Percentiles rank a stretch among this genome's conserved stretches.
phyloP scores from a whole-genome alignment of 2,113 vertebrate genomes.

The Arothron firmamentum region DNA sequence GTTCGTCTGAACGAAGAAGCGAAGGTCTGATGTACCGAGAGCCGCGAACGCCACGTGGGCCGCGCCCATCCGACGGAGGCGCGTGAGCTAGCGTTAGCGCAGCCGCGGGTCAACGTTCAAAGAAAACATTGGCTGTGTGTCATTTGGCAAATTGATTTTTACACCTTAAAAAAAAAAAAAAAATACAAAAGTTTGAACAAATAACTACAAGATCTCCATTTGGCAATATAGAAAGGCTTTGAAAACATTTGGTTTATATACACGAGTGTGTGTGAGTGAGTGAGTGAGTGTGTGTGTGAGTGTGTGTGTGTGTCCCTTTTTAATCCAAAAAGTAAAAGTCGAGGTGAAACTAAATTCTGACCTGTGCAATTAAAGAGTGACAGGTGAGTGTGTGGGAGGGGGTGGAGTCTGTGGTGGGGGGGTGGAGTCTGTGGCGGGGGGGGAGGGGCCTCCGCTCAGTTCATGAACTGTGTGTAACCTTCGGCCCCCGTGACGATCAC shows the following conservation, averaged over 20 bases:
- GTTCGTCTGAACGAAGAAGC: conserved; percentile 2
- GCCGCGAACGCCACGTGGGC: too few relatives aligned
- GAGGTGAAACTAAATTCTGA: conserved; percentile 32
- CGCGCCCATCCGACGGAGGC: conserved; percentile 1
- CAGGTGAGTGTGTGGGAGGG: conserved; percentile 31
- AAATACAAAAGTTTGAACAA: conserved; percentile 52
- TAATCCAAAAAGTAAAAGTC: conserved; percentile 55
- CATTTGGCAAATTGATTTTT: conserved; percentile 68
- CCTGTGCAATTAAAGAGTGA: conserved; percentile 36
- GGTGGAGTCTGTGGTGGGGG: conserved; percentile 11
- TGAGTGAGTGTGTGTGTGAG: conserved; percentile 19
- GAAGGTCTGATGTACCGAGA: background rate
- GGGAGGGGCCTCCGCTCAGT: conserved; percentile 61
- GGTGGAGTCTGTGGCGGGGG: conserved; percentile 33
- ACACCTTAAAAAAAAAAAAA: conserved; percentile 43
- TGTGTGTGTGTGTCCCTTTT: conserved; percentile 58
- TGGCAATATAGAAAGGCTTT: conserved; percentile 70
- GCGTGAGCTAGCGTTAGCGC: background rate
- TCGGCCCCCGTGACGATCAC: conserved; percentile 95
- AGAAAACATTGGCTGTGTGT: conserved; percentile 61
- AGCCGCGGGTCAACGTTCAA: conserved; percentile 33
- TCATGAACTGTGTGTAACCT: conserved; percentile 97
- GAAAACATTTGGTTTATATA: conserved; percentile 64
- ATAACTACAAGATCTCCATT: conserved; percentile 65
- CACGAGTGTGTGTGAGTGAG: conserved; percentile 28